Percentiles rank a stretch among this genome's conserved stretches.
These are phyloP conservation scores for Engystomops pustulosus DNA, from an alignment of 2,113 vertebrate species.

Conservation along the genomic window DNA sequence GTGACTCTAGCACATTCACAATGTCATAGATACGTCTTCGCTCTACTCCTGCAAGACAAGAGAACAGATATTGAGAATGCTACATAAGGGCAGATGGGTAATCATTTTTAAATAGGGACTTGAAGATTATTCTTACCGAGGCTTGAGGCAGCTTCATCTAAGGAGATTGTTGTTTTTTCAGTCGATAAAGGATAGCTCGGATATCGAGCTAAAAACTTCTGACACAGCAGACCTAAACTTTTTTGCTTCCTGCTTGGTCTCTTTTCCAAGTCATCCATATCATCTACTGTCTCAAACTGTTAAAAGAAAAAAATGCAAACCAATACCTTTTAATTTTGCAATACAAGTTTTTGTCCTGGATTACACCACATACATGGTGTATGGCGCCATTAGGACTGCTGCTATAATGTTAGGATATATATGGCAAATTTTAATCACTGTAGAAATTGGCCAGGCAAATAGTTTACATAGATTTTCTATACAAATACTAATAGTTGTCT, in stretches of 20 bases:
- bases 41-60: conserved; percentile 81
- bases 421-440: too few species aligned
- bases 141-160: conserved; percentile 89
- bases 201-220: conserved; percentile 93
- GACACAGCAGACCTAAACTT: conserved; percentile 92
- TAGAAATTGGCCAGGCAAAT: too few species aligned
- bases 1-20: conserved; percentile 90
- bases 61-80: too few species aligned
- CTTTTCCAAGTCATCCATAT: conserved; percentile 83
- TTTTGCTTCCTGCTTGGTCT: conserved; percentile 95
- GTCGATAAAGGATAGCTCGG: conserved; percentile 85
- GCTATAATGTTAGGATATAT: too few species aligned
- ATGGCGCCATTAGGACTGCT: too few species aligned
- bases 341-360: background rate
- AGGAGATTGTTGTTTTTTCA: conserved; percentile 86
- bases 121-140: conserved; percentile 80
- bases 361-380: background rate
- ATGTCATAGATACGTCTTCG: conserved; percentile 94
- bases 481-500: too few species aligned
- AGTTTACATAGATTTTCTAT: too few species aligned
- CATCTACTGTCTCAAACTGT: conserved; percentile 78
- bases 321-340: background rate
- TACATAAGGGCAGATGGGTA: too few species aligned
- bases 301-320: conserved; percentile 59
- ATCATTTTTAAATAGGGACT: too few species aligned